Conservation (phyloP, 2,888 invertebrate species). For the Nudaria mundana region DNA sequence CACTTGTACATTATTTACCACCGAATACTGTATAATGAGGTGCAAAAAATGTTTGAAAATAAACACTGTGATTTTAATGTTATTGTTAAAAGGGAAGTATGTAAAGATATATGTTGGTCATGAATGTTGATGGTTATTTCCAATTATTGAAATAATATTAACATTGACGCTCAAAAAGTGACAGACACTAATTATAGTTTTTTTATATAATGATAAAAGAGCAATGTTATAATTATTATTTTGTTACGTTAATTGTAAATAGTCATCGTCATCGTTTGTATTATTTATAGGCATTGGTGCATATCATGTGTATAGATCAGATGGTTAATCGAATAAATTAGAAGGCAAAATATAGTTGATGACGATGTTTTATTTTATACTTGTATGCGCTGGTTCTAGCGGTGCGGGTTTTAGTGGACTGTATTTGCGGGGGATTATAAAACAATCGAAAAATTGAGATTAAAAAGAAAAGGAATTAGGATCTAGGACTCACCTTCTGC, state of each 20-base stretch:
- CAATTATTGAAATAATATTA: constrained; percentile 36
- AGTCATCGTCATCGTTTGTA: constrained; percentile 70
- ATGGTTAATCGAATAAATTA: constrained; percentile 81
- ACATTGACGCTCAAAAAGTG: constrained; percentile 54
- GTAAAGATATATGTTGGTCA: constrained; percentile 29
- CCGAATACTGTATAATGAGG: too few relatives aligned
- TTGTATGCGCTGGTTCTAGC: too few relatives aligned
- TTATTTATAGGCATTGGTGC: constrained; percentile 81
- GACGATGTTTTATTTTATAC: constrained; percentile 56
- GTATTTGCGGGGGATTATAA: too few relatives aligned
- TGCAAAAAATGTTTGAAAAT: constrained; percentile 44
- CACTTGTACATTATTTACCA: too few relatives aligned
- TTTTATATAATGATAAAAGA: constrained; percentile 51
- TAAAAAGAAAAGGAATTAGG: too few relatives aligned
- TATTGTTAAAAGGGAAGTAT: constrained; percentile 44
- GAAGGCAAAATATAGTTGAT: constrained; percentile 69
- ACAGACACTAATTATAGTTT: constrained; percentile 46
- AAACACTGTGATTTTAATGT: constrained; percentile 66
- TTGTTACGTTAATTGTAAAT: constrained; percentile 57
- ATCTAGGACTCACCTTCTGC: too few relatives aligned
- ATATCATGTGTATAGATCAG: constrained; percentile 81
- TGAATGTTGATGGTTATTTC: constrained; percentile 24
- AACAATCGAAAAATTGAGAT: too few relatives aligned
- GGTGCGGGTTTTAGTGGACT: too few relatives aligned
- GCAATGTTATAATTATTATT: constrained; percentile 54